Conservation (phyloP, 2,113 vertebrate species). For the Ailurus styani region DNA sequence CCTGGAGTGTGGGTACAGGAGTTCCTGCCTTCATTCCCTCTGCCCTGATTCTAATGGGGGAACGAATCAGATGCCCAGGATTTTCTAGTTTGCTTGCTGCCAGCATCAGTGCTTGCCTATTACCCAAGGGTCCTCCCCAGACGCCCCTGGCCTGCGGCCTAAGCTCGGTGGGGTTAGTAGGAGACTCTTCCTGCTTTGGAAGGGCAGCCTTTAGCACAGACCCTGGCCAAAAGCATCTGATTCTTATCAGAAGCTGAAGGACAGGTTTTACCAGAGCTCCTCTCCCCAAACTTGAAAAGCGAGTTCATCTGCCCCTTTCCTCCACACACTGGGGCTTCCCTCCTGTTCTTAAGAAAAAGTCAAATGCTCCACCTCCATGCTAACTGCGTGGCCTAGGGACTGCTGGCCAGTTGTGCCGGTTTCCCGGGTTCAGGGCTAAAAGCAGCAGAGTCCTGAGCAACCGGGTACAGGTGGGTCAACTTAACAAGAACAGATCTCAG, state of each 20-base stretch:
- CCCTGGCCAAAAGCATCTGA: neutral
- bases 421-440: neutral
- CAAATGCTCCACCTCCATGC: neutral
- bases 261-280: conserved; percentile 30
- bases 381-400: neutral
- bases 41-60: neutral
- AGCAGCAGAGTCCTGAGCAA: neutral
- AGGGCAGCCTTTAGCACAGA: neutral
- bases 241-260: conserved; percentile 39
- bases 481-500: neutral
- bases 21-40: neutral
- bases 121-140: neutral
- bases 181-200: neutral
- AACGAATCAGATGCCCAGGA: neutral
- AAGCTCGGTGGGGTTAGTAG: neutral
- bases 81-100: neutral
- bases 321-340: neutral
- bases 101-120: neutral
- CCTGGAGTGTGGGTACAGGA: neutral
- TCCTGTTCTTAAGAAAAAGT: neutral
- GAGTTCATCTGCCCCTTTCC: neutral
- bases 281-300: conserved; percentile 33
- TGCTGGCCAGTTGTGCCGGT: neutral
- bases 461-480: neutral
- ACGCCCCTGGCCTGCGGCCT: neutral